Percentiles rank a stretch among this genome's conserved stretches.
These are phyloP conservation scores for Volucella bombylans DNA, from an alignment of 2,888 invertebrate species.

Conservation along the genomic window DNA sequence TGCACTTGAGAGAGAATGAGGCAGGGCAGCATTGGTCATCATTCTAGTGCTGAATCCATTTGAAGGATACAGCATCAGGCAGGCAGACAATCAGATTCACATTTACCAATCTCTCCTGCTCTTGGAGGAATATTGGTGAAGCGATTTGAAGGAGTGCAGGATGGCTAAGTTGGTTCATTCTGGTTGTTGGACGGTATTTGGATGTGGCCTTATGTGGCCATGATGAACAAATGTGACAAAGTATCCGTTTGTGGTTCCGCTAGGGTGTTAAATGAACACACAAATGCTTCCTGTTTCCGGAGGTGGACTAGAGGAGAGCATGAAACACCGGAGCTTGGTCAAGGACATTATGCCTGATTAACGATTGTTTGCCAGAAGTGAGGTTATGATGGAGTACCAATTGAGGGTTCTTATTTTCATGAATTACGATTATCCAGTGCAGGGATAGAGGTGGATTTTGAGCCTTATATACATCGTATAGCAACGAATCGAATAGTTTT, in stretches of 20 bases:
- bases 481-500: too few relatives aligned
- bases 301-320: constrained; percentile 5
- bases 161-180: constrained; percentile 57
- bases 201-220: constrained; percentile 64
- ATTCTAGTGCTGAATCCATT: constrained; percentile 56
- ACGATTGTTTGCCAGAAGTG: constrained; percentile 52
- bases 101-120: constrained; percentile 66
- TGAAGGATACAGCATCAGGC: constrained; percentile 55
- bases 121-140: background rate
- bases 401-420: constrained; percentile 1
- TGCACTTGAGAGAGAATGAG: constrained; percentile 4
- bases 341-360: constrained; percentile 65
- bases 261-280: constrained; percentile 49
- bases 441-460: too few relatives aligned
- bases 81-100: constrained; percentile 68
- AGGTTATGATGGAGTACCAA: constrained; percentile 51
- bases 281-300: constrained; percentile 10
- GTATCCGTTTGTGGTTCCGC: constrained; percentile 68
- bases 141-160: constrained; percentile 33
- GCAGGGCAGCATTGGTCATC: constrained; percentile 50
- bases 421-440: too few relatives aligned
- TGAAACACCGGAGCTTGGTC: constrained; percentile 28
- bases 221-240: constrained; percentile 72
- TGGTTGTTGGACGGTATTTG: constrained; percentile 61
- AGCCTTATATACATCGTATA: too few relatives aligned